Conservation (phyloP, 2,797 vertebrate species). For the Trachurus trachurus region DNA sequence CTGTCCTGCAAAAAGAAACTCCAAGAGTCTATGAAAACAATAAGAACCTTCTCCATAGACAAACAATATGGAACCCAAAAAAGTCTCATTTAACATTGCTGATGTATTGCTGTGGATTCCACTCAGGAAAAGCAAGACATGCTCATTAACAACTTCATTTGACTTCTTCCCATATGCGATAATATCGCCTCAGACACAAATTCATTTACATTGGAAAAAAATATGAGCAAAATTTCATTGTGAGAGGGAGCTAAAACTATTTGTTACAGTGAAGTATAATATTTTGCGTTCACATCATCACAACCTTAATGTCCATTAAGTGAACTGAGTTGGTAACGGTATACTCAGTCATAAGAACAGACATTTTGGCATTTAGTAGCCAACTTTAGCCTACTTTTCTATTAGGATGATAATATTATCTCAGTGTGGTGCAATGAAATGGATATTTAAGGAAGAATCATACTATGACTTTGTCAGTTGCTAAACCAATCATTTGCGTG, state of each 20-base stretch:
- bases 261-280: constrained; percentile 12
- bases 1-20: neutral
- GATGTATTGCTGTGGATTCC: constrained; percentile 6
- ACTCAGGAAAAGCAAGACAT: neutral
- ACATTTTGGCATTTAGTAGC: constrained; percentile 11
- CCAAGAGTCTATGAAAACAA: neutral
- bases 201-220: constrained; percentile 4
- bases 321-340: neutral
- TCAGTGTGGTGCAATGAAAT: constrained; percentile 21
- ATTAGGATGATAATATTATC: neutral
- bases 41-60: neutral
- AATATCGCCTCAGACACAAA: neutral
- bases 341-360: neutral
- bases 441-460: neutral
- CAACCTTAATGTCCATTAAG: neutral
- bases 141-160: neutral
- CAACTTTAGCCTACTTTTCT: neutral
- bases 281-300: neutral
- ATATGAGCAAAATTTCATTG: neutral
- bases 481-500: neutral
- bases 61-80: neutral
- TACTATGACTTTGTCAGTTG: neutral
- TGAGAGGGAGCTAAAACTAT: neutral
- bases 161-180: neutral
- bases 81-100: neutral